Conservation (phyloP, 37 sponge, comb jelly and placozoan species). For the Spongilla lacustris region DNA sequence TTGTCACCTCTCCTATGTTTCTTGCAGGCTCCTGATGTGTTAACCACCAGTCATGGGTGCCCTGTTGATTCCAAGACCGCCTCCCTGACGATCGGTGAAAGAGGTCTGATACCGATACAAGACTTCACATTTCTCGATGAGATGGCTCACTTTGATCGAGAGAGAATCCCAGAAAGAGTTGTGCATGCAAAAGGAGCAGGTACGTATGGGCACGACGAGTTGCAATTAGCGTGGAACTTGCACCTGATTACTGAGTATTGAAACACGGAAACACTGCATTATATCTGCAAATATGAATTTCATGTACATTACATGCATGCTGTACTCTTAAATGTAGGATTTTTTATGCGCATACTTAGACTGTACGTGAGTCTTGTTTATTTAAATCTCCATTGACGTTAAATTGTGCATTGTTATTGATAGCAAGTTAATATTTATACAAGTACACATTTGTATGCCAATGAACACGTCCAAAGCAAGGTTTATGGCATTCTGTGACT, state of each 20-base stretch:
- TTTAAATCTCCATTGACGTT: no score
- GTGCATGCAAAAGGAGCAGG: conserved; percentile 98
- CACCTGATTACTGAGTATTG: no score
- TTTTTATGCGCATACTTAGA: neutral
- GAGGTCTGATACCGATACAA: conserved; percentile 83
- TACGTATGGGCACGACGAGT: neutral
- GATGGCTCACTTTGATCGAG: conserved; percentile 94
- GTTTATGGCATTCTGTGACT: no score
- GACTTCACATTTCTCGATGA: conserved; percentile 85
- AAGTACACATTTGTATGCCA: no score
- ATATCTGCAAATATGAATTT: no score
- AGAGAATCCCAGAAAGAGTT: conserved; percentile 94
- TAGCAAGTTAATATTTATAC: no score
- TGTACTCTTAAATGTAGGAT: neutral
- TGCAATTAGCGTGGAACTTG: no score
- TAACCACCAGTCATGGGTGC: conserved; percentile 89
- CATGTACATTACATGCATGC: neutral
- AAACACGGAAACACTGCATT: no score
- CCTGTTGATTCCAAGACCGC: conserved; percentile 77
- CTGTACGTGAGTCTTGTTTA: neutral
- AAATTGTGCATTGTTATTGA: no score
- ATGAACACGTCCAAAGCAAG: no score
- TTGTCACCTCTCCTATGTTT: neutral
- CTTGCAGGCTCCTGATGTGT: conserved; percentile 42
- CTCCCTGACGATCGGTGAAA: conserved; percentile 76